phyloP scores from a whole-genome alignment of 1,140 invertebrate species.

The Drosophila seguyi region DNA sequence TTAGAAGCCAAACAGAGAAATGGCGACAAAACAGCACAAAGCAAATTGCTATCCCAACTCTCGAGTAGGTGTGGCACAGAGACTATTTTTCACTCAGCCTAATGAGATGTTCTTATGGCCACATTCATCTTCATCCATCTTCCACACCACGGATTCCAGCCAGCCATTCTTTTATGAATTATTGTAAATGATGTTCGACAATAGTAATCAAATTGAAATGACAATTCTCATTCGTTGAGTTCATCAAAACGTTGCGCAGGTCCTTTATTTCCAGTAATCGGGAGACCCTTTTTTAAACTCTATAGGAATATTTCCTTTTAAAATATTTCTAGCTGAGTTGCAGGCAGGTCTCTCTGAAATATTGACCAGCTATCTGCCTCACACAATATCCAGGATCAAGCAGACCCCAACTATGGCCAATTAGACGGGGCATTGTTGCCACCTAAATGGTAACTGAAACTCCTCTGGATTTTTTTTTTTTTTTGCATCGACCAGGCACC shows the following conservation, averaged over 20 bases:
- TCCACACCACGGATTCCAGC: neutral
- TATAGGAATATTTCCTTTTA: too few relatives aligned
- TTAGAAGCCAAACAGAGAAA: conserved; percentile 50
- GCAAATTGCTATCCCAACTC: conserved; percentile 5
- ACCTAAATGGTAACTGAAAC: neutral
- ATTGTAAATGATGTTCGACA: conserved; percentile 47
- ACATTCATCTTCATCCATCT: conserved; percentile 53
- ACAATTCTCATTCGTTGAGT: conserved; percentile 13
- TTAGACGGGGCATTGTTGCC: conserved; percentile 1
- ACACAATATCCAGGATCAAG: neutral
- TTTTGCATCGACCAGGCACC: neutral
- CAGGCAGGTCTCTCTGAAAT: neutral
- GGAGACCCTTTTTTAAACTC: too few relatives aligned
- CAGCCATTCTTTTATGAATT: conserved; percentile 37
- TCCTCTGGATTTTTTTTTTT: too few relatives aligned
- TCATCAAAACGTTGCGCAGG: conserved; percentile 4
- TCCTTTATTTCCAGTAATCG: neutral
- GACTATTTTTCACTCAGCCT: conserved; percentile 55
- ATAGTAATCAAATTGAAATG: conserved; percentile 47
- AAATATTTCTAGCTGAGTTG: too few relatives aligned
- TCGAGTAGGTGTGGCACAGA: conserved; percentile 11
- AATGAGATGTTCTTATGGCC: conserved; percentile 45
- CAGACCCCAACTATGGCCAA: neutral
- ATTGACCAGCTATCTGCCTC: neutral
- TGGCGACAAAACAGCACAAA: conserved; percentile 35